Evolutionary conservation across 2,888 invertebrate genomes (phyloP).

Genomic region (Plusia festucae): DNA sequence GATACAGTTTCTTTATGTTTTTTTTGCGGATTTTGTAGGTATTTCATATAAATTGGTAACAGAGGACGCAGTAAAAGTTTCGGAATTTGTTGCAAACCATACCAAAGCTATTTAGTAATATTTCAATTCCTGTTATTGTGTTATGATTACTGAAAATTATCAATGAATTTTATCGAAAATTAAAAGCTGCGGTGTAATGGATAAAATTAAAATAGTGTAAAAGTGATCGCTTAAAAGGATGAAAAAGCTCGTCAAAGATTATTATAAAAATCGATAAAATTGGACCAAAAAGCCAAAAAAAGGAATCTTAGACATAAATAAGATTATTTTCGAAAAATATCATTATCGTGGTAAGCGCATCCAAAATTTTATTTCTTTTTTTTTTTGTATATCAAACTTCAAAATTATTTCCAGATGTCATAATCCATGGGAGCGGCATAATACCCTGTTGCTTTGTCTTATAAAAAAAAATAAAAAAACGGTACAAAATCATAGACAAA

Average conservation of each 20-base stretch:
- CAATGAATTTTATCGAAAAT: conserved; percentile 6
- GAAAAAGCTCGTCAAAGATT: conserved; percentile 47
- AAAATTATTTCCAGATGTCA: conserved; percentile 56
- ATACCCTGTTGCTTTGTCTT: conserved; percentile 69
- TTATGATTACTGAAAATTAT: not conserved
- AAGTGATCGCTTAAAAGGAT: conserved; percentile 45
- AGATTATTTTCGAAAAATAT: conserved; percentile 77
- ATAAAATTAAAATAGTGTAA: conserved; percentile 29
- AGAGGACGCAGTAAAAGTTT: no score
- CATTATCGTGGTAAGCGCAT: conserved; percentile 72
- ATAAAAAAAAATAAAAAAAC: conserved; percentile 3
- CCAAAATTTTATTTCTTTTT: conserved; percentile 69
- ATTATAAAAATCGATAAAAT: conserved; percentile 64
- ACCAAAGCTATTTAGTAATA: not conserved
- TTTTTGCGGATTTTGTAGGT: not conserved
- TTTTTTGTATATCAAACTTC: conserved; percentile 52
- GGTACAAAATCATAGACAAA: conserved; percentile 38
- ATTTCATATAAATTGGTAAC: no score
- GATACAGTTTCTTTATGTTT: not conserved
- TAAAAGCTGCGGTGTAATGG: conserved; percentile 15
- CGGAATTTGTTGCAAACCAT: not conserved
- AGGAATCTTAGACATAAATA: conserved; percentile 65
- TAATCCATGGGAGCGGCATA: conserved; percentile 55
- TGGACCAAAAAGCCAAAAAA: conserved; percentile 64
- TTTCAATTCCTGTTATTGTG: conserved; percentile 42